phyloP scores from a whole-genome alignment of 1,140 invertebrate species.

The Trinorchestia longiramus region DNA sequence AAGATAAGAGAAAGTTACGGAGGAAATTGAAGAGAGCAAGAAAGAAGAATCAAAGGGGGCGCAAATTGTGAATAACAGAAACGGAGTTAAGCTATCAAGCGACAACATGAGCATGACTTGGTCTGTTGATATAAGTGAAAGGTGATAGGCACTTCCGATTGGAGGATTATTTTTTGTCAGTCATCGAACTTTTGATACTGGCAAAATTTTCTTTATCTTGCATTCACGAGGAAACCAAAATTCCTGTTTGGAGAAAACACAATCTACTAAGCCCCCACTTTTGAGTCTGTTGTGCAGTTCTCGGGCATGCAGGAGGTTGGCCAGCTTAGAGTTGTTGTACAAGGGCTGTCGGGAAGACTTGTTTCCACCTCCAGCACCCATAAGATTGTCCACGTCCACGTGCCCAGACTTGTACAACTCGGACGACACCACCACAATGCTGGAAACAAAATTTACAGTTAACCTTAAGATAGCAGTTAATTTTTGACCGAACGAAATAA shows the following conservation, averaged over 20 bases:
- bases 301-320: conserved; percentile 79
- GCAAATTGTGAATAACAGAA: neutral
- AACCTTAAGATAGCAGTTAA: neutral
- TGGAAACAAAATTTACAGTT: conserved; percentile 66
- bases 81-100: neutral
- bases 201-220: neutral
- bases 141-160: neutral
- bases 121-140: too few species aligned
- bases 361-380: conserved; percentile 72
- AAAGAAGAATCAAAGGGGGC: too few species aligned
- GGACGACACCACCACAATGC: conserved; percentile 75
- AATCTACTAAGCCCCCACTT: conserved; percentile 68
- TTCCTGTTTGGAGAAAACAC: neutral
- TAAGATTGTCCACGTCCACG: conserved; percentile 82
- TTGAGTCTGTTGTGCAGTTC: conserved; percentile 76
- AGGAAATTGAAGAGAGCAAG: too few species aligned
- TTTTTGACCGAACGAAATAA: too few species aligned
- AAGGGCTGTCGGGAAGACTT: conserved; percentile 72
- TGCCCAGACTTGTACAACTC: conserved; percentile 75
- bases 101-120: too few species aligned
- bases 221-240: neutral
- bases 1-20: too few species aligned
- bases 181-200: neutral
- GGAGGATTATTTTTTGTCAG: neutral
- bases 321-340: conserved; percentile 86